Base-by-base conservation (phyloP, 2,113 vertebrate species). In the Pituophis catenifer region DNA sequence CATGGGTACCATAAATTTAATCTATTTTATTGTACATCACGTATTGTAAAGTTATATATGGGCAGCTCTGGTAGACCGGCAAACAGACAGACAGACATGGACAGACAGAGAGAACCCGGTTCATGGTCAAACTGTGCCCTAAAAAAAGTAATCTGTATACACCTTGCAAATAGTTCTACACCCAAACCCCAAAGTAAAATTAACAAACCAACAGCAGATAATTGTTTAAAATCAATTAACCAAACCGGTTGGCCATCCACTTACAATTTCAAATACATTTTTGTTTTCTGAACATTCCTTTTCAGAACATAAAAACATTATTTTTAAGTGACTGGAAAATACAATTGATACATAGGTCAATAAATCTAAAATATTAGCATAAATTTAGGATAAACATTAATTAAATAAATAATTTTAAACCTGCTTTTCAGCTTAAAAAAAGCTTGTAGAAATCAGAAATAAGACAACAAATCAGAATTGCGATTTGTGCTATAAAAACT, bases 141-240 rank as follows among this genome's bases (percentile, higher is more conserved):
- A 59, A 90, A 44, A 50, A 65, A 50, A 9, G 4, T 26, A 23
- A 65, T 58, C 13, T 58, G 55, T 44, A 23, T 57, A 55, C 3
- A 55, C 15, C 15, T 23, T 23, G 33, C 53, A 89, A 33, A 38
- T 33, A 89, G 17, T 23, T 38, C 52, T n/a, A 8, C 23, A n/a
- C 21, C 29, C 10, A n/a, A 21, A 54, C n/a, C 21, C 23, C 65
- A 53, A 58, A 44, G 26, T 86, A 26, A 57, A 58, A 58, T 19
- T 33, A 50, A 17, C 33, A 86, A 58, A 86, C 23, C 38, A 17
- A 8, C 33, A 15, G 90, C n/a, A 26, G n/a, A 17, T 38, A 10
- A 3, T 24, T 57, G 3, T 86, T 70, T 85, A 58, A 93, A 94
- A 89, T 33, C 55, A 44, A 50, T 48, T 90, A 92, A 94, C 88